Conservation (phyloP, 2,888 invertebrate species). For the Drosophila pseudotalamancana region DNA sequence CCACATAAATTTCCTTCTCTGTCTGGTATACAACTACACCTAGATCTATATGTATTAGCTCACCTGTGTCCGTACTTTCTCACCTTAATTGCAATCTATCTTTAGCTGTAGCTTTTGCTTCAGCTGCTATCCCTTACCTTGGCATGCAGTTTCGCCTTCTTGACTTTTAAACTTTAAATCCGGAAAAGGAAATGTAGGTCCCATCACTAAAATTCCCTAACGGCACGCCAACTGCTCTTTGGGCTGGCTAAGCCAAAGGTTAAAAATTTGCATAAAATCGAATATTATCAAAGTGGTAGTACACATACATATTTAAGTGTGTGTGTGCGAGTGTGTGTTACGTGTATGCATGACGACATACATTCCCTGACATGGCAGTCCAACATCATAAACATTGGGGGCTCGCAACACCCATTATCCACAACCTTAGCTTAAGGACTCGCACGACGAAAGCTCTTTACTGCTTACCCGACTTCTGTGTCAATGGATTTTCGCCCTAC, state of each 20-base stretch:
- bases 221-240: slow-evolving; percentile 57
- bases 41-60: not conserved
- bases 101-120: slow-evolving; percentile 26
- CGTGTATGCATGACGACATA: slow-evolving; percentile 31
- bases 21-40: not conserved
- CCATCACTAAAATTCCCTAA: slow-evolving; percentile 41
- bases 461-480: slow-evolving; percentile 32
- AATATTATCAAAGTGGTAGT: slow-evolving; percentile 43
- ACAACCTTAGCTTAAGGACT: slow-evolving; percentile 27
- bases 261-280: slow-evolving; percentile 74
- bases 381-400: slow-evolving; percentile 48
- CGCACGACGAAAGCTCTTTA: slow-evolving; percentile 24
- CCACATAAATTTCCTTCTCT: slow-evolving; percentile 1
- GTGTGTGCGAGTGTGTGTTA: not conserved
- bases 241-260: slow-evolving; percentile 55
- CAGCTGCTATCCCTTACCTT: slow-evolving; percentile 1
- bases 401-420: slow-evolving; percentile 12
- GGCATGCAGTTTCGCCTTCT: slow-evolving; percentile 54
- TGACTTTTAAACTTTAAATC: slow-evolving; percentile 73
- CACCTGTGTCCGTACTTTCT: slow-evolving; percentile 14
- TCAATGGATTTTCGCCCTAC: slow-evolving; percentile 38
- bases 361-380: slow-evolving; percentile 39
- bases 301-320: not conserved
- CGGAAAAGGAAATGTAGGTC: slow-evolving; percentile 54
- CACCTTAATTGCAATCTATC: slow-evolving; percentile 60